These are phyloP conservation scores for Formica selysi DNA, from an alignment of 1,140 invertebrate species.

Conservation along the genomic window DNA sequence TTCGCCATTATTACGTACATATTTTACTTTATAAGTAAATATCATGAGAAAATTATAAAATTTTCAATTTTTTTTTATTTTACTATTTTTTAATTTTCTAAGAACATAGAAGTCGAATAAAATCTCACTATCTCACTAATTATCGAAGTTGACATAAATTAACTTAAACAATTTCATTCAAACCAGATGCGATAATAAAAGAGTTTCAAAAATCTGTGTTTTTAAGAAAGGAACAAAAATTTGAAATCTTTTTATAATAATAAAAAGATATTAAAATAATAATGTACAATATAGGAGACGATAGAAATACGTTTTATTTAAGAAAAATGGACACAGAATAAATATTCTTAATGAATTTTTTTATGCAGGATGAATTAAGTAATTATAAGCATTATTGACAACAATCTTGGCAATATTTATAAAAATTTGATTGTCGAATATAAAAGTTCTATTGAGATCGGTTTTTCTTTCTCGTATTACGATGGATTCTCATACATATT, in stretches of 20 bases:
- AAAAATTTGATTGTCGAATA: background rate
- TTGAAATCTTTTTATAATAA: slow-evolving; percentile 3
- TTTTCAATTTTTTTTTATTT: background rate
- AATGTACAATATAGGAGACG: background rate
- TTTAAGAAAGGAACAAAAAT: background rate
- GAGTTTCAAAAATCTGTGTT: background rate
- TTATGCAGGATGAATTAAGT: background rate
- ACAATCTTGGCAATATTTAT: background rate
- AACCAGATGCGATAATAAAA: background rate
- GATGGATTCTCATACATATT: background rate
- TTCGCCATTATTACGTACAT: slow-evolving; percentile 4
- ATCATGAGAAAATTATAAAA: background rate
- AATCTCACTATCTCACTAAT: background rate
- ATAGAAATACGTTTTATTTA: background rate
- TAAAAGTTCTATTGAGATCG: background rate
- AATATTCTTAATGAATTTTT: background rate
- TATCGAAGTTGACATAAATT: background rate
- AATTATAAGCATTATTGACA: background rate
- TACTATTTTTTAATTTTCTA: background rate
- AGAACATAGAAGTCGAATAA: background rate
- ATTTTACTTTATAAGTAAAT: no score
- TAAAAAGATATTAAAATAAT: background rate
- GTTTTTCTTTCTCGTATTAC: background rate
- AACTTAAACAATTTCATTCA: background rate
- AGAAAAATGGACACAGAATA: background rate